Evolutionary conservation across 1,140 invertebrate species (phyloP), one percentile per base, ranked within the genome.

Genomic region (Zeugodacus cucurbitae): DNA sequence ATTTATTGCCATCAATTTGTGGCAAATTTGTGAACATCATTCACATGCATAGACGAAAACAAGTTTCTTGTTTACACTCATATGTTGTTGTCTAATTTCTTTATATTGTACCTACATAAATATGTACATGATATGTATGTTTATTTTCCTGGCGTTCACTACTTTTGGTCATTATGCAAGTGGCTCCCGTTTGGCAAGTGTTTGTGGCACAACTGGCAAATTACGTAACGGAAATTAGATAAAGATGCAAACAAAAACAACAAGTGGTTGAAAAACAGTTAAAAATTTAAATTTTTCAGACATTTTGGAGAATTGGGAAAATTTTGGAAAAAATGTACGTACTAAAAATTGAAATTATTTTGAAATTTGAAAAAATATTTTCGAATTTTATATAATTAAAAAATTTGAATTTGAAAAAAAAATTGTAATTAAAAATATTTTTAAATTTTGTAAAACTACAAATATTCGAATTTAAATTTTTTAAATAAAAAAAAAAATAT

Each of bases 161-260:
- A 82, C 74, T 10, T 82, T 82, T 82, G 74, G 74, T 26, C 34
- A 48, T 82, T 82, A 82, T 82, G 74, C 74, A 82, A 82, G 34
- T 82, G 74, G 8, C 74, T 82, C 74, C 74, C 32, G 74, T 82
- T 82, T 82, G 37, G 41, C 74, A 82, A 82, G 74, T 48, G 74
- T 82, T 44, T 48, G 74, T 48, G 11, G 11, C 74, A 26, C 41
- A 82, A 82, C 37, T 82, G 7, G 67, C 22, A 26, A 22, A 41
- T 82, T 82, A 29, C 41, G 41, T 82, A 82, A 82, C 22, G 74
- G 74, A 82, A 82, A 82, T 82, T 26, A 34, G 14, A 26, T 67
- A 20, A 10, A 29, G 26, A 54, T 17, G 48, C 14, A 14, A 54
- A 54, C 48, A 17, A 17, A 54, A 54, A 54, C 48, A 54, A 54